Percentiles rank a stretch among this genome's conserved stretches.
Evolutionary conservation across 2,888 invertebrate genomes (phyloP).

Genomic region (Gisinianus flammeolus): DNA sequence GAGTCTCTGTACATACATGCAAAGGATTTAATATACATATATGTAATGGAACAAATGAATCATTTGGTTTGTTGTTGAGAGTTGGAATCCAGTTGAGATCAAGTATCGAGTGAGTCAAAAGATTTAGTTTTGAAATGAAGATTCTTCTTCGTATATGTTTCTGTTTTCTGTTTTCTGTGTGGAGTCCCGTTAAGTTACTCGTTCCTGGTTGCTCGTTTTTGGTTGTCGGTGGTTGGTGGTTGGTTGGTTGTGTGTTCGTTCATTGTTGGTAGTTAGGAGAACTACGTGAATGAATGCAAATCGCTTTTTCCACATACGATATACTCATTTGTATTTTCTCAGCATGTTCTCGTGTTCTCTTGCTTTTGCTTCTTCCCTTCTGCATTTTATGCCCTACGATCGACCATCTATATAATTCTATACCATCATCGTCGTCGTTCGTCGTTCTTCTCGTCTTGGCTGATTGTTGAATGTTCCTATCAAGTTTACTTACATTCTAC

Average conservation of each 20-base stretch:
- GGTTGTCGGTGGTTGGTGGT: slow-evolving; percentile 8
- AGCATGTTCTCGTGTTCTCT: not conserved
- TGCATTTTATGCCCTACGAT: not conserved
- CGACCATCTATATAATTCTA: not conserved
- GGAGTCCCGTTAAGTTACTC: not conserved
- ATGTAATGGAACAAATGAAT: not conserved
- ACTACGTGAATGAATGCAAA: slow-evolving; percentile 39
- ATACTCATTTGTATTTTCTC: slow-evolving; percentile 20
- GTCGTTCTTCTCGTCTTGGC: not conserved
- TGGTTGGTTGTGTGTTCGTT: slow-evolving; percentile 20
- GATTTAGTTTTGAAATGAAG: not conserved
- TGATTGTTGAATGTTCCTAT: not conserved
- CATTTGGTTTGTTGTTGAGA: not conserved
- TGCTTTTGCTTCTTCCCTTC: not conserved
- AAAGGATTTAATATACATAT: not conserved
- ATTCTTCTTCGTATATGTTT: not conserved
- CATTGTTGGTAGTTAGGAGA: slow-evolving; percentile 19
- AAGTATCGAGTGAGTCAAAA: not conserved
- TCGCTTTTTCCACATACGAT: slow-evolving; percentile 24
- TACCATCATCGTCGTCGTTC: not conserved
- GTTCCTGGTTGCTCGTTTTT: not conserved
- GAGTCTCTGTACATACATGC: too few species aligned
- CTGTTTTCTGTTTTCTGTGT: not conserved
- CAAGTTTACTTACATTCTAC: not conserved
- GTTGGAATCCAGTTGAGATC: not conserved